phyloP scores from a whole-genome alignment of 1,140 invertebrate species.

The Lepidostoma basale region DNA sequence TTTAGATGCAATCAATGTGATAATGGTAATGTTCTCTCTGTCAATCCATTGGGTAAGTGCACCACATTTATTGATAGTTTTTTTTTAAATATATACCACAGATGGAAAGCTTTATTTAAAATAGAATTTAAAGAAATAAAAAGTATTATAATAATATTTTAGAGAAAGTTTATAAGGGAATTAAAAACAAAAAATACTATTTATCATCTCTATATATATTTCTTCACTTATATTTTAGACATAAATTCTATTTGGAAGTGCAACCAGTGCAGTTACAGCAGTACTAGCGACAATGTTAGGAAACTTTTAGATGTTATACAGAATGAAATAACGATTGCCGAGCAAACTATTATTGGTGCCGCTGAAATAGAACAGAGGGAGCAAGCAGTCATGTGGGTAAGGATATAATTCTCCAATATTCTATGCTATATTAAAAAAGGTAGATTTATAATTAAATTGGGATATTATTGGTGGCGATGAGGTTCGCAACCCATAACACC shows the following conservation, averaged over 20 bases:
- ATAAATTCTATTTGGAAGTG: conserved; percentile 73
- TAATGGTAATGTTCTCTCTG: conserved; percentile 69
- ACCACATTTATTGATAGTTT: no score
- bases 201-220: background rate
- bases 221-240: conserved; percentile 52
- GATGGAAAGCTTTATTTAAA: no score
- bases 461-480: no score
- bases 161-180: no score
- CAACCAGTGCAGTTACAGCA: conserved; percentile 69
- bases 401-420: conserved; percentile 11
- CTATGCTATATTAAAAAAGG: no score
- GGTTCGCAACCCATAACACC: no score
- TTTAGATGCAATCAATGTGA: conserved; percentile 78
- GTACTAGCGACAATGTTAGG: conserved; percentile 63
- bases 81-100: no score
- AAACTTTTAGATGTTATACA: conserved; percentile 68
- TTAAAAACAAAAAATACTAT: no score
- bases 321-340: conserved; percentile 63
- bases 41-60: conserved; percentile 70
- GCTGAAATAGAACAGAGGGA: conserved; percentile 54
- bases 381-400: conserved; percentile 53
- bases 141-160: no score
- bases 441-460: no score
- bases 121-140: no score
- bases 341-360: conserved; percentile 52